Percentiles rank a stretch among this genome's conserved stretches.
These are phyloP conservation scores for Ctena decussata DNA, from an alignment of 2,888 invertebrate species.

Conservation along the genomic window DNA sequence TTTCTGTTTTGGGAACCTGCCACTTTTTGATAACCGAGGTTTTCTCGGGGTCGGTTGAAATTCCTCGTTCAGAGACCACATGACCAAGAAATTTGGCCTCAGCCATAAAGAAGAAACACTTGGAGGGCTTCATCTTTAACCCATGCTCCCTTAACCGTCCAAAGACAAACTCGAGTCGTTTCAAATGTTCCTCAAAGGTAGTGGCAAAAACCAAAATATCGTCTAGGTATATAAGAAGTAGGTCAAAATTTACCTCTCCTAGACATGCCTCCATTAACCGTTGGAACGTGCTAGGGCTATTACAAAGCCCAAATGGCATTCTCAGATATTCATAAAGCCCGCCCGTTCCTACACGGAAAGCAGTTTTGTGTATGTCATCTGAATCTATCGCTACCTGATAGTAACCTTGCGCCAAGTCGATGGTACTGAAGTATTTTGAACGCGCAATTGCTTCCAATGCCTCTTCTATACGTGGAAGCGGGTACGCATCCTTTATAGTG, in stretches of 20 bases:
- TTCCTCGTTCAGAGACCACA: constrained; percentile 29
- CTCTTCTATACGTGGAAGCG: background rate
- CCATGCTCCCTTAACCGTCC: constrained; percentile 20
- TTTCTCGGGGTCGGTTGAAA: constrained; percentile 55
- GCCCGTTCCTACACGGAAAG: constrained; percentile 22
- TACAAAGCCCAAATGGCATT: constrained; percentile 64
- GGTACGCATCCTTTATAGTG: background rate
- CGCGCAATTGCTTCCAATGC: background rate
- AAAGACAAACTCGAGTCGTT: constrained; percentile 51
- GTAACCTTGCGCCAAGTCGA: background rate
- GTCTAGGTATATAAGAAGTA: constrained; percentile 62
- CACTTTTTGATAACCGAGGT: constrained; percentile 47
- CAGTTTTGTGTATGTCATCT: constrained; percentile 22
- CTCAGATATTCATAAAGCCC: constrained; percentile 56
- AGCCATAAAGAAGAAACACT: constrained; percentile 46
- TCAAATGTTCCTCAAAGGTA: constrained; percentile 40
- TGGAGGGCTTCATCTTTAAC: constrained; percentile 54
- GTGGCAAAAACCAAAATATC: constrained; percentile 63
- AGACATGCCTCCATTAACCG: constrained; percentile 63
- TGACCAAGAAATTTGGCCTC: constrained; percentile 37
- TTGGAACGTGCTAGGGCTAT: constrained; percentile 62
- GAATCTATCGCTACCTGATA: background rate
- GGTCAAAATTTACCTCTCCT: constrained; percentile 57
- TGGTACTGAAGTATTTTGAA: background rate
- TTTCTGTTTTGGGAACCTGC: background rate